phyloP scores from a whole-genome alignment of 2,113 vertebrate species.

The Ictalurus furcatus region DNA sequence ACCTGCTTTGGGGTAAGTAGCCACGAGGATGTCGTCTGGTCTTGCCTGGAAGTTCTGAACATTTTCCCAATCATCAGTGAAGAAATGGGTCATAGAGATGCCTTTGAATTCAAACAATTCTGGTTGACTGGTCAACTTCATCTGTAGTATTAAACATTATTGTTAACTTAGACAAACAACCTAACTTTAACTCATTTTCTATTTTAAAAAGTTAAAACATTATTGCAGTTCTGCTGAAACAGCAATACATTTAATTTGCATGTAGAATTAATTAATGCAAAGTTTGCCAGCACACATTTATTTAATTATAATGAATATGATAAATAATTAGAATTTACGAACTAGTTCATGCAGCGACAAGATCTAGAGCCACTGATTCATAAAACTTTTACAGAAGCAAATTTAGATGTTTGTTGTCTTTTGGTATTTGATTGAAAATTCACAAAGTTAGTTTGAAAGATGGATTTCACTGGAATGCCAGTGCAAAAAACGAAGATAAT shows the following conservation, averaged over 20 bases:
- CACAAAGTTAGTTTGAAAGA: background rate
- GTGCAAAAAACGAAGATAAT: background rate
- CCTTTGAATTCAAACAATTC: conserved; percentile 66
- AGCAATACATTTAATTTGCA: background rate
- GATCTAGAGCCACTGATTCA: background rate
- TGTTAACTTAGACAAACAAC: background rate
- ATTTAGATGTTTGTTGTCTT: background rate
- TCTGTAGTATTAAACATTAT: conserved; percentile 25
- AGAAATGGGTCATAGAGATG: conserved; percentile 61
- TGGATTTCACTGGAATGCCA: background rate
- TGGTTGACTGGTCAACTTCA: conserved; percentile 49
- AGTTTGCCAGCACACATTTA: background rate
- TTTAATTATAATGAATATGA: background rate
- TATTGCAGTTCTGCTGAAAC: background rate
- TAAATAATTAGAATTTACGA: background rate
- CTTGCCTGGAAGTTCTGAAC: conserved; percentile 75
- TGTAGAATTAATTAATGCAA: background rate
- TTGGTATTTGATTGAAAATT: background rate
- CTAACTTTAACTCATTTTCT: background rate
- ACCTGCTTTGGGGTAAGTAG: conserved; percentile 84
- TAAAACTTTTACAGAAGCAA: background rate
- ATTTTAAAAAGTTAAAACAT: background rate
- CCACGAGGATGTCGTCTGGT: conserved; percentile 78
- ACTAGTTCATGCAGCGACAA: background rate
- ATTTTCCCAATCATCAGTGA: conserved; percentile 75